A percentile compares a stretch with the other conserved stretches of the same genome.
Evolutionary conservation across 1,140 invertebrate genomes (phyloP).

Genomic region (Aphelinus atriplicis): DNA sequence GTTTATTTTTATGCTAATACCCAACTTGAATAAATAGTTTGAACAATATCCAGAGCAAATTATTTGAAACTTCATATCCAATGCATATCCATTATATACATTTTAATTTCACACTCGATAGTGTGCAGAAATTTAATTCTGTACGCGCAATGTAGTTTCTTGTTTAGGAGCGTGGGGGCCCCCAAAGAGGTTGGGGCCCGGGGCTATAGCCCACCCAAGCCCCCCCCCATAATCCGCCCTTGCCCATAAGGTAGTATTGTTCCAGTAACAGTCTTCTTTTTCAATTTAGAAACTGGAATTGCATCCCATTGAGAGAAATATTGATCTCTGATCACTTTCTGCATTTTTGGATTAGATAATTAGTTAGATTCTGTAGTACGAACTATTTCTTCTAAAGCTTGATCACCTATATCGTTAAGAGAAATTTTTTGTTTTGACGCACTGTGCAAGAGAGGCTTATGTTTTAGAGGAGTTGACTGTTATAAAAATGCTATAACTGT

Average conservation of each 20-base stretch:
- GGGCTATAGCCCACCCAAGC: too few species aligned
- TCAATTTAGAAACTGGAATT: constrained; percentile 19
- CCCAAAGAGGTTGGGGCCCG: too few species aligned
- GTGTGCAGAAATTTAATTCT: too few species aligned
- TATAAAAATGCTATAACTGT: constrained; percentile 70
- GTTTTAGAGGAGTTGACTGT: constrained; percentile 63
- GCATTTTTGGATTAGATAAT: background rate
- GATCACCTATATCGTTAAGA: constrained; percentile 16
- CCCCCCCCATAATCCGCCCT: too few species aligned
- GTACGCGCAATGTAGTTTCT: too few species aligned
- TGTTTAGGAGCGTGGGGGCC: too few species aligned
- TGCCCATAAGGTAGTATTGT: constrained; percentile 37
- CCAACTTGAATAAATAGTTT: too few species aligned
- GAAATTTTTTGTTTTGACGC: constrained; percentile 39
- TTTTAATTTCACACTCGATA: too few species aligned
- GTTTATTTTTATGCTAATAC: too few species aligned
- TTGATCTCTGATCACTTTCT: constrained; percentile 6
- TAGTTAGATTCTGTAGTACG: constrained; percentile 18
- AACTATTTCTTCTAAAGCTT: constrained; percentile 35
- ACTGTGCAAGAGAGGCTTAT: constrained; percentile 44
- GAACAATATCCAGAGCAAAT: too few species aligned
- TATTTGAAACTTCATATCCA: too few species aligned
- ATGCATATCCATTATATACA: too few species aligned
- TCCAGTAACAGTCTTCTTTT: constrained; percentile 26
- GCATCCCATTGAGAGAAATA: constrained; percentile 23